Base-by-base conservation (phyloP, 2,797 vertebrate genomes). In the Momotus momota region DNA sequence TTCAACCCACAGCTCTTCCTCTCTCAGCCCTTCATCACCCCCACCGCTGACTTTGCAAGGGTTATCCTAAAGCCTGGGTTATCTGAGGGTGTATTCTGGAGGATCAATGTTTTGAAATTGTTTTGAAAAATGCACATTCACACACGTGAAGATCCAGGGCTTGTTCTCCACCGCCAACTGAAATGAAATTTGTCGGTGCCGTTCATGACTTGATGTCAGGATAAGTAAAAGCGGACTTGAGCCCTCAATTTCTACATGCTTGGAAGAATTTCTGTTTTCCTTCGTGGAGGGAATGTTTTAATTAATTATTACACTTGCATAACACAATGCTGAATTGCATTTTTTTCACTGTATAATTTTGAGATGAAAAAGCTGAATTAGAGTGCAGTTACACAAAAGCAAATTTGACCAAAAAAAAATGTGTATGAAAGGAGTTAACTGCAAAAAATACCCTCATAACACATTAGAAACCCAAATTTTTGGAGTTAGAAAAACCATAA, bases 161-260 rank as follows among this genome's bases (percentile, higher is more conserved):
- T 61, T 55, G 14, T 46, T 83, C 57, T 83, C 67, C 0, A 1
- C 62, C 0, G 3, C 60, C 85, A 67, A 82, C 35, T 82, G 60
- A 84, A 79, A 96, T 54, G 52, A 89, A 95, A 75, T 21, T 83
- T 13, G 1, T 6, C 58, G 35, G 41, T 90, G 29, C 80, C 20
- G 12, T 65, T 96, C 41, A 65, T 75, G 61, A 65, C 27, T 60
- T 60, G 29, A 81, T 66, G 77, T 69, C 74, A 79, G 43, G 23
- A 5, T 93, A 95, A 95, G 69, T 81, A 74, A 94, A 94, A 96
- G 73, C 81, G 95, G 87, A 88, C 20, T 55, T 82, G 45, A 85
- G 41, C 25, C 23, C 46, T 80, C 75, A 16, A 13, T 57, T 92
- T 84, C 91, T 86, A 54, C 35, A 41, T 27, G 29, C 33, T 90